phyloP scores from a whole-genome alignment of 2,797 vertebrate species.

The Chelon auratus region DNA sequence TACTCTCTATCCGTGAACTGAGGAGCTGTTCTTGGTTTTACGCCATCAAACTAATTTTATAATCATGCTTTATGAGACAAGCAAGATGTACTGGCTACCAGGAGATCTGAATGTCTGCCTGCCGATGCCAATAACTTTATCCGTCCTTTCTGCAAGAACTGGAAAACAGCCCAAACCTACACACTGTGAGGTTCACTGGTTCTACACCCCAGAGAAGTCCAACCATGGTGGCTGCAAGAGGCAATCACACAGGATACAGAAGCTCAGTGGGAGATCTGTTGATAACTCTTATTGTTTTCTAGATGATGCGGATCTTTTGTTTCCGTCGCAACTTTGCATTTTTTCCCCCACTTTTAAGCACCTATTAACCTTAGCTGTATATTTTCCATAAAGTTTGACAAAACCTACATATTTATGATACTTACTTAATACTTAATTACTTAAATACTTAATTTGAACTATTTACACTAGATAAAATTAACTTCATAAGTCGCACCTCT shows the following conservation, averaged over 20 bases:
- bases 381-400: constrained; percentile 4
- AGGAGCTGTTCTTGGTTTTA: constrained; percentile 24
- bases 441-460: constrained; percentile 11
- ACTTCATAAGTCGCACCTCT: constrained; percentile 12
- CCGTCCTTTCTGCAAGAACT: constrained; percentile 31
- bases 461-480: constrained; percentile 22
- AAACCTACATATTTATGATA: not conserved
- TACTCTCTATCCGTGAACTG: not conserved
- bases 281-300: not conserved
- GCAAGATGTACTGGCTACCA: constrained; percentile 22
- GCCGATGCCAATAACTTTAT: constrained; percentile 35
- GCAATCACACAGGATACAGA: constrained; percentile 4
- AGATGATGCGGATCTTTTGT: not conserved
- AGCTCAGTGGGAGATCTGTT: not conserved
- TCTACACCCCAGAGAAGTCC: constrained; percentile 12
- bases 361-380: not conserved
- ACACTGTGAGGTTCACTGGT: constrained; percentile 28
- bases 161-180: constrained; percentile 34
- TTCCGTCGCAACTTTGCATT: not conserved
- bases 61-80: constrained; percentile 38
- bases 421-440: not conserved
- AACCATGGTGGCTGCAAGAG: constrained; percentile 7
- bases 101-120: constrained; percentile 46
- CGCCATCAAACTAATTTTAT: constrained; percentile 41
- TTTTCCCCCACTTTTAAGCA: not conserved